phyloP scores from a whole-genome alignment of 2,113 vertebrate species.

The Reinhardtius hippoglossoides region DNA sequence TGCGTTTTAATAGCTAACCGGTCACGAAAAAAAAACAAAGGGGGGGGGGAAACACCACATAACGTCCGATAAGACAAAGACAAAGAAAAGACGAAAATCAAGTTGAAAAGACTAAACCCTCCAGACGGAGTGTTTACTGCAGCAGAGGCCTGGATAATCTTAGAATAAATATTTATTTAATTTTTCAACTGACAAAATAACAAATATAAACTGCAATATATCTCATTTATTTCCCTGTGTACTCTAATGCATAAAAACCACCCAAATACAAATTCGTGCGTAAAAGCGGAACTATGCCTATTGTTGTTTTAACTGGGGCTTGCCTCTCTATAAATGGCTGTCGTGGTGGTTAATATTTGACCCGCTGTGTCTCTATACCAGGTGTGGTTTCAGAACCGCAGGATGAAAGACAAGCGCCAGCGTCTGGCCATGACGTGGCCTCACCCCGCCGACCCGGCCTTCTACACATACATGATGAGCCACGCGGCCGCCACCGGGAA shows the following conservation, averaged over 20 bases:
- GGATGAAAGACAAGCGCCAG: conserved; percentile 99
- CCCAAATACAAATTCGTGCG: conserved; percentile 1
- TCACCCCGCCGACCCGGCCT: conserved; percentile 96
- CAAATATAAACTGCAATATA: too few species aligned
- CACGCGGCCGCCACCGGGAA: conserved; percentile 96
- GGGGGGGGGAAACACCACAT: not conserved
- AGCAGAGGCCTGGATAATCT: not conserved
- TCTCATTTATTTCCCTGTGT: not conserved
- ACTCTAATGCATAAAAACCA: not conserved
- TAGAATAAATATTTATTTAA: not conserved
- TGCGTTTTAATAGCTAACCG: not conserved
- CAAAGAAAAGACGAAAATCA: not conserved
- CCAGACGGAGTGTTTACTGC: not conserved
- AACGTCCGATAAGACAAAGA: not conserved
- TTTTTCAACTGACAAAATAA: not conserved
- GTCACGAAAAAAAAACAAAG: too few species aligned
- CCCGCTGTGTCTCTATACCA: conserved; percentile 73
- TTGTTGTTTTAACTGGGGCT: not conserved
- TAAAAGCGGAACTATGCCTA: conserved; percentile 36
- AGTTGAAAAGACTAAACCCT: not conserved
- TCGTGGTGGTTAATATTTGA: conserved; percentile 72
- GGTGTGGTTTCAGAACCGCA: conserved; percentile 99
- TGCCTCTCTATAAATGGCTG: not conserved
- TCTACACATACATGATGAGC: conserved; percentile 99
- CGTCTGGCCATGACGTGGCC: conserved; percentile 98